Evolutionary conservation across 2,113 vertebrate species (phyloP), one percentile per base, ranked within the genome.

Genomic region (Pithys albifrons): DNA sequence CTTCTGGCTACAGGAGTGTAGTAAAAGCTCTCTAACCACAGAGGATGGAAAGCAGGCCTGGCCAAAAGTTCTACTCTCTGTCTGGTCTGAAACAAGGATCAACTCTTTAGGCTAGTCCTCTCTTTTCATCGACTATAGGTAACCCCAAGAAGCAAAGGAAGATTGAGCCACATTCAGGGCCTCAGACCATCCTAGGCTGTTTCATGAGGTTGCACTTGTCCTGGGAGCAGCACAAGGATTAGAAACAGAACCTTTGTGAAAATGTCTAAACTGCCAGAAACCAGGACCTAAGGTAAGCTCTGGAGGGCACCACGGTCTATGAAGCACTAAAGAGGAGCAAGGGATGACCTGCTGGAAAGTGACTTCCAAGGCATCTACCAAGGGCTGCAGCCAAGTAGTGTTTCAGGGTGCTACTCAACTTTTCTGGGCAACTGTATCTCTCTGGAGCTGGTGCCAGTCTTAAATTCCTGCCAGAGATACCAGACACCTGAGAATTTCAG

Each of bases 321-420:
- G 5, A 92, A 85, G 71, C 35, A 61, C 5, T 2, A 1, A 0
- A 74, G 33, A 10, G 39, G 45, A 45, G 54, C 46, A 58, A 83
- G 48, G 0, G 7, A 80, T 27, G 59, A 86, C 48, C 48, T 64
- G 55, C 51, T 91, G 76, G 29, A 78, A 95, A 96, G 46, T 92
- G 92, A 94, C 94, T 96, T 95, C 48, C 39, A 29, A 95, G 84
- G 94, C 86, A 96, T 91, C 69, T 37, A 64, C 64, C 64, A 51
- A 82, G 62, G 58, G 65, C 22, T 2, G 6, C 76, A 89, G 95
- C 83, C 91, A 95, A 96, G 76, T 28, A 51, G 61, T 22, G 66
- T 70, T 92, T 79, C 71, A 85, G 76, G 52, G 61, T 35, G n/a
- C 46, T 24, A 82, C 64, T 70, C 76, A 52, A 14, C 76, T 79